phyloP scores from a whole-genome alignment of 2,797 vertebrate species.

The Pogonophryne albipinna region DNA sequence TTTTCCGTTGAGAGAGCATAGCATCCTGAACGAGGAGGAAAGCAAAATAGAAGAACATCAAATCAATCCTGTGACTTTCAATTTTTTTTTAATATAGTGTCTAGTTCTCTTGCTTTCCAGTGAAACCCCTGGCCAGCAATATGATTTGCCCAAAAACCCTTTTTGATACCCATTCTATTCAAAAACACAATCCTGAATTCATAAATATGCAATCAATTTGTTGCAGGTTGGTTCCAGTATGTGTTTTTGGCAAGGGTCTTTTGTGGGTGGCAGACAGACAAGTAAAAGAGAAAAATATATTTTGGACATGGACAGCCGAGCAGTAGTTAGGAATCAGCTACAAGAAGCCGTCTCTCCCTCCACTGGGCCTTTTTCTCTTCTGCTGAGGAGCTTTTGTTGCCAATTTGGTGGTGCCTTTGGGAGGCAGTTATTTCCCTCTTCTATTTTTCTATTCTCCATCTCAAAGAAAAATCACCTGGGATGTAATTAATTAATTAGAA shows the following conservation, averaged over 20 bases:
- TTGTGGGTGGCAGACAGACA: slow-evolving; percentile 67
- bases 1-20: slow-evolving; percentile 33
- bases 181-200: slow-evolving; percentile 67
- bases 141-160: slow-evolving; percentile 48
- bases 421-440: slow-evolving; percentile 63
- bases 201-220: slow-evolving; percentile 79
- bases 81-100: slow-evolving; percentile 63
- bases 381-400: slow-evolving; percentile 73
- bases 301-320: slow-evolving; percentile 70
- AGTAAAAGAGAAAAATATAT: slow-evolving; percentile 50
- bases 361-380: slow-evolving; percentile 60
- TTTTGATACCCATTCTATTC: slow-evolving; percentile 50
- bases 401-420: slow-evolving; percentile 81
- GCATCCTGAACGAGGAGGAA: slow-evolving; percentile 48
- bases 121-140: slow-evolving; percentile 45
- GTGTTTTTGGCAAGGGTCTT: slow-evolving; percentile 61
- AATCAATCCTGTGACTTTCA: slow-evolving; percentile 37
- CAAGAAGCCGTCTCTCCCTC: slow-evolving; percentile 64
- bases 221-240: slow-evolving; percentile 67
- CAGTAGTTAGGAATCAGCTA: slow-evolving; percentile 72
- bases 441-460: slow-evolving; percentile 76
- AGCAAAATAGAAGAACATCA: slow-evolving; percentile 62
- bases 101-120: slow-evolving; percentile 40
- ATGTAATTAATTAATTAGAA: slow-evolving; percentile 89
- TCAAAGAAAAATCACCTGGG: slow-evolving; percentile 87